Conservation (phyloP, 2,888 invertebrate genomes). For the Lithophane ornitopus region DNA sequence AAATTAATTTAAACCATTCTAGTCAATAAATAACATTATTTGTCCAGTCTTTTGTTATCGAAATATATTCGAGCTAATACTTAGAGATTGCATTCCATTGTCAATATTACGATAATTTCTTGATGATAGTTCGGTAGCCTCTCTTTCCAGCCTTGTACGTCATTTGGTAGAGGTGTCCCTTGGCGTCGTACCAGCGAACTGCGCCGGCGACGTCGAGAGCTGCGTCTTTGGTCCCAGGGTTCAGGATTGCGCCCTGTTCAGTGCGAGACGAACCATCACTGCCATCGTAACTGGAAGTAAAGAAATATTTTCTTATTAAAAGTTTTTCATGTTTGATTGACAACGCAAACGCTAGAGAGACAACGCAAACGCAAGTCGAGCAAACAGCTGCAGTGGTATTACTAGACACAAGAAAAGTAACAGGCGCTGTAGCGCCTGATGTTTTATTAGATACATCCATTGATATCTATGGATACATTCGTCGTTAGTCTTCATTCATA, state of each 20-base stretch:
- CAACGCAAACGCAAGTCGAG: too few relatives aligned
- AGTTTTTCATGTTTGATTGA: too few relatives aligned
- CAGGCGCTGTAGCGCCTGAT: constrained; percentile 31
- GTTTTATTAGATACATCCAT: neutral
- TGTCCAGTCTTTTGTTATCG: constrained; percentile 73
- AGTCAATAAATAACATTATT: constrained; percentile 61
- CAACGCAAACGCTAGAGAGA: too few relatives aligned
- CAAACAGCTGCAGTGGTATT: neutral
- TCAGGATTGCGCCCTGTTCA: constrained; percentile 84
- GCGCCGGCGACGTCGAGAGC: constrained; percentile 85
- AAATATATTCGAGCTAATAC: constrained; percentile 64
- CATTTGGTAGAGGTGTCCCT: constrained; percentile 88
- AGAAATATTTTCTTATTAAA: too few relatives aligned
- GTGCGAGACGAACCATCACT: constrained; percentile 90
- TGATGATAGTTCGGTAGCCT: constrained; percentile 87
- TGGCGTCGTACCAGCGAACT: constrained; percentile 87
- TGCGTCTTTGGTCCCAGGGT: constrained; percentile 82
- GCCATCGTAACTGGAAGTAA: constrained; percentile 81
- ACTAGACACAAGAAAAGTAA: neutral
- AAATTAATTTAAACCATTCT: constrained; percentile 35
- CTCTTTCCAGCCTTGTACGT: constrained; percentile 88
- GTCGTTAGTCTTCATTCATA: too few relatives aligned
- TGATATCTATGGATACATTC: too few relatives aligned
- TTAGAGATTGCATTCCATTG: constrained; percentile 45
- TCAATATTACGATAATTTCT: constrained; percentile 77